Evolutionary conservation across 2,888 invertebrate genomes (phyloP), one percentile per base, ranked within the genome.

Genomic region (Leptinotarsa peninsularis): DNA sequence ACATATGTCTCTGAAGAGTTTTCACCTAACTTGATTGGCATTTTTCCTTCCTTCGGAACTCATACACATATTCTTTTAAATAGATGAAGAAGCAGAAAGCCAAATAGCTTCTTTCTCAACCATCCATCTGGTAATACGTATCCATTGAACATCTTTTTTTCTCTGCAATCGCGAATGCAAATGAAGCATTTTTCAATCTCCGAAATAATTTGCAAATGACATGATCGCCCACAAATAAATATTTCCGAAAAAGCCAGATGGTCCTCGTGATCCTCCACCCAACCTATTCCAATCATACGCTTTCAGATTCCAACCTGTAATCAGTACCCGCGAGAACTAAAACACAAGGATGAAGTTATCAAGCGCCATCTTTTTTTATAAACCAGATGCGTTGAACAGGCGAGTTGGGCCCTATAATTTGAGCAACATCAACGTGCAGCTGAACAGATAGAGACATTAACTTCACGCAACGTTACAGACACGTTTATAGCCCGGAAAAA

Each of bases 361-460:
- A 76, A 67, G 56, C 58, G 58, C 50, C 56, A 70, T 73, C 58
- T 58, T 58, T 72, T 73, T 76, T 76, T 72, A 49, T 52, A 33
- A 76, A 71, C 66, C 73, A 76, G 76, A 76, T 76, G 76, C 72
- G 68, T 75, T 72, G 75, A 71, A 66, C 72, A 72, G 66, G 66
- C 76, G 49, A 71, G 49, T 33, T 58, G 69, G 67, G 74, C 68
- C 76, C 76, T 74, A 76, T 76, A 76, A 76, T 76, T 76, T 74
- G 23, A 18, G 71, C 17, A 50, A 60, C 56, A 71, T 63, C 27
- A 50, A 63, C 60, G 27, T 27, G 27, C 63, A 71, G 66, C 69
- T 67, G 73, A 75, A 67, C 52, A 76, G 76, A 76, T 76, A 76
- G 71, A 76, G 76, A 76, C 76, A 73, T 76, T 73, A 76, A 76